Percentiles rank a stretch among this genome's conserved stretches.
phyloP scores from a whole-genome alignment of 2,797 vertebrate species.

The Protonibea diacanthus region DNA sequence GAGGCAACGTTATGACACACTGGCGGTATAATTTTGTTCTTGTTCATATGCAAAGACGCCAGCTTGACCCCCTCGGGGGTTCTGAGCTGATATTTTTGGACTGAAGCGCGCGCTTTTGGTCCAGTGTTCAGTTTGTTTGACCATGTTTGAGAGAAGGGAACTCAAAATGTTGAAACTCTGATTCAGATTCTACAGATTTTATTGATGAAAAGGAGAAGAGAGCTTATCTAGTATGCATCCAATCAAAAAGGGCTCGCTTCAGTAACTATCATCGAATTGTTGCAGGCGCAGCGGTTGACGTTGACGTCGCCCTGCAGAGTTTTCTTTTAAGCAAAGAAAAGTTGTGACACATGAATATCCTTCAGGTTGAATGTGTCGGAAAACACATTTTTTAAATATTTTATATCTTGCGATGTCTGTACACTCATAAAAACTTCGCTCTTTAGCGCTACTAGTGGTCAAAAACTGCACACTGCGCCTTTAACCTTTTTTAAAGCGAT shows the following conservation, averaged over 20 bases:
- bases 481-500: neutral
- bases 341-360: neutral
- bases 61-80: neutral
- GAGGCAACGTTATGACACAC: neutral
- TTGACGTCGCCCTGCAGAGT: neutral
- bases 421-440: too few species aligned
- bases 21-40: neutral
- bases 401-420: too few species aligned
- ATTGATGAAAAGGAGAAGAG: too few species aligned
- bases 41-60: conserved; percentile 7
- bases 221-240: neutral
- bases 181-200: too few species aligned
- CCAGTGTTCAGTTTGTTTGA: neutral
- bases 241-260: neutral
- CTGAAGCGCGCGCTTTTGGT: neutral
- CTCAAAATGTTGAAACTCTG: neutral
- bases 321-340: neutral
- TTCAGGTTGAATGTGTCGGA: neutral
- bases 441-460: neutral
- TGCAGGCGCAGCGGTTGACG: neutral
- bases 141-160: neutral
- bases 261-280: neutral
- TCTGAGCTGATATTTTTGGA: neutral
- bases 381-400: too few species aligned
- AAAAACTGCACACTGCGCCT: neutral